Evolutionary conservation across 1,140 invertebrate species (phyloP).

Genomic region (Leptinotarsa undecemlineata): DNA sequence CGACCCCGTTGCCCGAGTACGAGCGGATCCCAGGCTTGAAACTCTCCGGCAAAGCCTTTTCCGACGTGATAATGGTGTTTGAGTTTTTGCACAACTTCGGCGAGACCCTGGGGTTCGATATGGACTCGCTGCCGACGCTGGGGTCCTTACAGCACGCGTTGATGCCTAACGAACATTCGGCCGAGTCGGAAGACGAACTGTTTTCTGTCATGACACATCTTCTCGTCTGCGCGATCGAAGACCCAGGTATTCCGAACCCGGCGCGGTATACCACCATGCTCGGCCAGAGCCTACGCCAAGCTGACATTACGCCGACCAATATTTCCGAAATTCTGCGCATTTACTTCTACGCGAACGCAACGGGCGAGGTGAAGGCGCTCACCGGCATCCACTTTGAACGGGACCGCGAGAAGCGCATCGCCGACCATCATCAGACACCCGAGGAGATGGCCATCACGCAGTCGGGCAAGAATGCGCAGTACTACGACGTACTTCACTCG

Average conservation of each 20-base stretch:
- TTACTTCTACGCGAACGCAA: slow-evolving; percentile 84
- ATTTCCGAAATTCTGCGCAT: slow-evolving; percentile 91
- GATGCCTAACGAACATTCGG: slow-evolving; percentile 71
- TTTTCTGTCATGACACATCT: slow-evolving; percentile 87
- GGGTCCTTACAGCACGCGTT: slow-evolving; percentile 85
- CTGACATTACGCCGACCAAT: slow-evolving; percentile 88
- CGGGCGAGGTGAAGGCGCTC: slow-evolving; percentile 80
- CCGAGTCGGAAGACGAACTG: slow-evolving; percentile 83
- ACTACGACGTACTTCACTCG: slow-evolving; percentile 75
- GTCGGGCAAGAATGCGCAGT: slow-evolving; percentile 73
- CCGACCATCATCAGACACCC: slow-evolving; percentile 78
- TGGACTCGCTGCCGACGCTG: slow-evolving; percentile 84
- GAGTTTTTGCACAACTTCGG: slow-evolving; percentile 96
- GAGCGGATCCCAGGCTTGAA: slow-evolving; percentile 80
- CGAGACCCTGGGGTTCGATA: slow-evolving; percentile 89
- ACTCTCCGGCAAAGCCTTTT: slow-evolving; percentile 84
- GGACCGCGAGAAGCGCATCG: slow-evolving; percentile 74
- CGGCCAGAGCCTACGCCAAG: slow-evolving; percentile 87
- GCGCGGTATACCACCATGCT: slow-evolving; percentile 83
- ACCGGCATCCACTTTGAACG: slow-evolving; percentile 77
- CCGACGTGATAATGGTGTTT: slow-evolving; percentile 89
- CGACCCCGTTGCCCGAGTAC: slow-evolving; percentile 74
- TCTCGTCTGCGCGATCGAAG: slow-evolving; percentile 89
- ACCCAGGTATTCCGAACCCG: slow-evolving; percentile 90
- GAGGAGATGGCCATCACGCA: slow-evolving; percentile 63